Base-by-base conservation (phyloP, 92 coral and sea anemone species). In the Palythoa grandis region DNA sequence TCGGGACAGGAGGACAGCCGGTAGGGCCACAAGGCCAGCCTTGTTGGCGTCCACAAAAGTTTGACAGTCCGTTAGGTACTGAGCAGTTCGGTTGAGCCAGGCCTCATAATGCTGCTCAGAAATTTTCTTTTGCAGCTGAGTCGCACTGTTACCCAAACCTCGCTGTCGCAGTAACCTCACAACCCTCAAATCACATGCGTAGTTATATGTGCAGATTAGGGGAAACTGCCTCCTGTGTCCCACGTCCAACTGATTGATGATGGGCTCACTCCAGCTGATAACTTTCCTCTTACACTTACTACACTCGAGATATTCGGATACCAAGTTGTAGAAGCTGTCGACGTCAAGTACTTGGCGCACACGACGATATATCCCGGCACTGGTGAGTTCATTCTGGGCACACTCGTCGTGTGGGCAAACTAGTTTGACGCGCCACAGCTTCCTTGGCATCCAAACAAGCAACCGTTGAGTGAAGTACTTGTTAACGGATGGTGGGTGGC, bases 371-470 rank as follows among this genome's bases (percentile, higher is more conserved):
- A 82, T 87, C 17, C 86, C 87, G 20, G 83, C 77, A 70, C 87
- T 50, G 0, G 83, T 88, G 7, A 87, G 68, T 22, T 72, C 82
- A 2, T 58, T 43, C 35, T n/a, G 35, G 78, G 77, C 60, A 75
- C 93, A 87, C 69, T 39, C 65, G 7, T 76, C 19, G 29, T 87
- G 91, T 38, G 91, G 93, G 39, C 94, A 88, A 72, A 61, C 24
- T 40, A 90, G 58, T n/a, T 20, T 86, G 47, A 88, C 83, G 15
- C 65, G 74, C 94, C 92, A 92, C 76, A 91, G 86, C 83, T 91
- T 91, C 74, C 88, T 88, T 12, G 94, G 94, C 92, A 88, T 91
- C 94, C 92, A 91, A 52, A 91, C 63, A 40, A 91, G 50, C 86
- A 91, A 70, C 0, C 88, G 90, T 23, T 77, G 94, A 20, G 86